A percentile compares a stretch with the other conserved stretches of the same genome.
Evolutionary conservation across 2,888 invertebrate species (phyloP).

Genomic region (Mantis religiosa): DNA sequence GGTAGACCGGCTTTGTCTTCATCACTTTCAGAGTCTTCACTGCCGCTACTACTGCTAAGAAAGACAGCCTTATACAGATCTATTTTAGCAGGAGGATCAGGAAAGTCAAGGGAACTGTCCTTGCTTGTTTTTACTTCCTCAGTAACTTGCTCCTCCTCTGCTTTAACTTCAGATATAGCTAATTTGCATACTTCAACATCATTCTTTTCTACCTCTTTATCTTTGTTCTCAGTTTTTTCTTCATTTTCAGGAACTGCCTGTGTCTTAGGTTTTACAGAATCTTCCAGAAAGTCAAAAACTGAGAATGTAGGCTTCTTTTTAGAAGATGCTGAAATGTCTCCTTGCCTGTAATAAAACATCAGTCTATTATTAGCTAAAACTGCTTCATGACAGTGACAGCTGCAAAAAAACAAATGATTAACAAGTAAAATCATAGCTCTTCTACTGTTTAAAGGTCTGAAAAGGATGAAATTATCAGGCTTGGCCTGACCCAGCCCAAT

Average conservation of each 20-base stretch:
- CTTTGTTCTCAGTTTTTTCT: neutral
- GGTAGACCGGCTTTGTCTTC: constrained; percentile 41
- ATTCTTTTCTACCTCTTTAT: neutral
- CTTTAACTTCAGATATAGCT: neutral
- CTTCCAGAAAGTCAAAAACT: neutral
- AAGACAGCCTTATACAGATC: constrained; percentile 91
- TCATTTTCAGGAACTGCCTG: neutral
- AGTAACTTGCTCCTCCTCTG: neutral
- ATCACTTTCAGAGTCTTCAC: constrained; percentile 51
- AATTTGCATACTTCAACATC: neutral
- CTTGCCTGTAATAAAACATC: neutral
- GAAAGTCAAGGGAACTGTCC: constrained; percentile 2
- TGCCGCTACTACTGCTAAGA: constrained; percentile 63
- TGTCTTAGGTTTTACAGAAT: neutral
- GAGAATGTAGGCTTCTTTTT: neutral
- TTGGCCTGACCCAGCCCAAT: too few species aligned
- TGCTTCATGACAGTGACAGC: neutral
- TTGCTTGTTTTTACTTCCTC: neutral
- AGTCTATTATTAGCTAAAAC: neutral
- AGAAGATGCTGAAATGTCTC: neutral
- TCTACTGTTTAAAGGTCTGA: too few species aligned
- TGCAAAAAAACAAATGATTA: too few species aligned
- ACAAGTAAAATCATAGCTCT: too few species aligned
- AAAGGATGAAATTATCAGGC: too few species aligned
- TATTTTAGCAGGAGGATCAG: constrained; percentile 54